Conservation (phyloP, 2,113 vertebrate species). For the Microtus ochrogaster region DNA sequence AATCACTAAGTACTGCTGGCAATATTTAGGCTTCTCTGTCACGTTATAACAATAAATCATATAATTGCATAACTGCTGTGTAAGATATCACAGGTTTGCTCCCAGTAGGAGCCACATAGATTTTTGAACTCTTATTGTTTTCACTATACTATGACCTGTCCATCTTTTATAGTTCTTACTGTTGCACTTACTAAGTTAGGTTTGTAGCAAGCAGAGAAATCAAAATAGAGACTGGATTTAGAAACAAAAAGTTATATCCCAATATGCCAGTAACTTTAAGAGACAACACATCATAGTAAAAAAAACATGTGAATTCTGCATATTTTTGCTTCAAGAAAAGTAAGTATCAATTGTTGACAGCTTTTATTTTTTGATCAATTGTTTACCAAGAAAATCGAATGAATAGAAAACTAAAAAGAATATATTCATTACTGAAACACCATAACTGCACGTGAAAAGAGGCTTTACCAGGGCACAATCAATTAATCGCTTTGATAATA, state of each 20-base stretch:
- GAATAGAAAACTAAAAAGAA: slow-evolving; percentile 69
- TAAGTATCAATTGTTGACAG: slow-evolving; percentile 63
- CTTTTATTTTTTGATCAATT: slow-evolving; percentile 69
- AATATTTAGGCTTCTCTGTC: neutral
- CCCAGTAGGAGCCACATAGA: slow-evolving; percentile 10
- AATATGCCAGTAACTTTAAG: neutral
- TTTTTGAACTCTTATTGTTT: slow-evolving; percentile 32
- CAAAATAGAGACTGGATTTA: slow-evolving; percentile 61
- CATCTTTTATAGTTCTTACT: slow-evolving; percentile 25
- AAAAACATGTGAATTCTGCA: slow-evolving; percentile 54
- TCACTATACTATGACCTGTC: neutral
- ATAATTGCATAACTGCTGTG: neutral
- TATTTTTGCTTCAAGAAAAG: slow-evolving; percentile 68
- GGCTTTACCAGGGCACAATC: slow-evolving; percentile 73
- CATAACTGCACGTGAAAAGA: slow-evolving; percentile 15
- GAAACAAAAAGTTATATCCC: slow-evolving; percentile 42
- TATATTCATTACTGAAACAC: slow-evolving; percentile 75
- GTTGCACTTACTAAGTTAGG: slow-evolving; percentile 9
- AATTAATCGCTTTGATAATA: slow-evolving; percentile 80
- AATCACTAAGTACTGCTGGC: neutral
- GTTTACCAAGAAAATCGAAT: slow-evolving; percentile 71
- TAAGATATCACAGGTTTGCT: neutral
- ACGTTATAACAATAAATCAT: slow-evolving; percentile 41
- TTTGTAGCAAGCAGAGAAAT: slow-evolving; percentile 45
- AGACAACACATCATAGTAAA: slow-evolving; percentile 63